phyloP scores from a whole-genome alignment of 2,797 vertebrate species.

The Huso huso region DNA sequence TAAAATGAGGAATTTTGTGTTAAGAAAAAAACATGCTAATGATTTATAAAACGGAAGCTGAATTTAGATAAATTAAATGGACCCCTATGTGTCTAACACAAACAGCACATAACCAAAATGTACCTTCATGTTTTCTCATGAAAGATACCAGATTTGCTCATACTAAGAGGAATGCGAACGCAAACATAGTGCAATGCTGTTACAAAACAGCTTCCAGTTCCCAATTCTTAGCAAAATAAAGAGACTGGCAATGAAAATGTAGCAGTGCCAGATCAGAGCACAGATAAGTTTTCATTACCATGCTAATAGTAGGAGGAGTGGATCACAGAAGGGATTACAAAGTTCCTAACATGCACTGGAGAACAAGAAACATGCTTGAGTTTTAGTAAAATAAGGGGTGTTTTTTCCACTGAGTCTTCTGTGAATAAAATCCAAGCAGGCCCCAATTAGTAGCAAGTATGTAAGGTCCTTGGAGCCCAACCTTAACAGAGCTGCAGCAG shows the following conservation, averaged over 20 bases:
- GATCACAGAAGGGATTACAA: background rate
- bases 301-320: no score
- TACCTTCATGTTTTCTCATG: no score
- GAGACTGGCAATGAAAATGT: background rate
- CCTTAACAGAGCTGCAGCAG: no score
- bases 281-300: no score
- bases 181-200: background rate
- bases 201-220: background rate
- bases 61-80: no score
- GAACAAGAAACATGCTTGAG: background rate
- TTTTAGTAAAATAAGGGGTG: background rate
- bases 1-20: no score
- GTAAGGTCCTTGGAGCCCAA: background rate
- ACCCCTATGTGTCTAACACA: no score
- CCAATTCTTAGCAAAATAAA: background rate
- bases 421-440: background rate
- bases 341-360: background rate
- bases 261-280: background rate
- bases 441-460: conserved; percentile 1
- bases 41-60: no score
- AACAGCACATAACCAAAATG: no score
- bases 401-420: background rate
- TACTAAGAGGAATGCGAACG: background rate
- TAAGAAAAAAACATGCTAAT: no score
- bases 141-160: no score